Evolutionary conservation across 2,113 vertebrate species (phyloP).

Genomic region (Laticauda laticaudata): DNA sequence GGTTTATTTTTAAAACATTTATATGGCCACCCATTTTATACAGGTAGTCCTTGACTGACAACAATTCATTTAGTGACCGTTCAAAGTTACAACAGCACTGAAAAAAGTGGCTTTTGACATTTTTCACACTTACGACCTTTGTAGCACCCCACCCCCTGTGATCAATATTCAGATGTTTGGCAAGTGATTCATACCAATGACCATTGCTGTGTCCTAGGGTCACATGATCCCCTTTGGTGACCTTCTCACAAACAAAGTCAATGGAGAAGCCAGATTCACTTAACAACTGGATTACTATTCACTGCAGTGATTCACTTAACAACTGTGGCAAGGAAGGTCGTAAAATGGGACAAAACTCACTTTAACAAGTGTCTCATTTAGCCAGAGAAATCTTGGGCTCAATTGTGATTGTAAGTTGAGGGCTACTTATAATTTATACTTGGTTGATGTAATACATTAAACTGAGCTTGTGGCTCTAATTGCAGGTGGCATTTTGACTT

Average conservation of each 20-base stretch:
- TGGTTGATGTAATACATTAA: not conserved
- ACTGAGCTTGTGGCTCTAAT: not conserved
- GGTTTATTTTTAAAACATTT: too few relatives aligned
- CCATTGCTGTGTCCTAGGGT: not conserved
- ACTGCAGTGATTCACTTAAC: not conserved
- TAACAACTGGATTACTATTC: not conserved
- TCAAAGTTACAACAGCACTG: too few relatives aligned
- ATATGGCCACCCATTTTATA: too few relatives aligned
- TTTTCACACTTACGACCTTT: too few relatives aligned
- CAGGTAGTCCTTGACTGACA: too few relatives aligned
- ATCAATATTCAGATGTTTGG: not conserved
- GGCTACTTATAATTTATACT: not conserved
- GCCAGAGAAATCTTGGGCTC: not conserved
- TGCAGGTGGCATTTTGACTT: not conserved
- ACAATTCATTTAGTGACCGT: too few relatives aligned
- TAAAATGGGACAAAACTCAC: not conserved
- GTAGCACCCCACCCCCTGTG: too few relatives aligned
- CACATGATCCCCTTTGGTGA: not conserved
- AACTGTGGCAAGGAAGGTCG: not conserved
- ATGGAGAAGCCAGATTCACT: not conserved
- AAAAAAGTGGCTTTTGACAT: too few relatives aligned
- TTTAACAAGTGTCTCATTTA: not conserved
- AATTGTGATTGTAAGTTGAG: not conserved
- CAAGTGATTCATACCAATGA: not conserved
- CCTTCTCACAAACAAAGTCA: not conserved